Percentiles rank a stretch among this genome's conserved stretches.
phyloP scores from a whole-genome alignment of 2,797 vertebrate species.

The Mormyrus hasselquistii region DNA sequence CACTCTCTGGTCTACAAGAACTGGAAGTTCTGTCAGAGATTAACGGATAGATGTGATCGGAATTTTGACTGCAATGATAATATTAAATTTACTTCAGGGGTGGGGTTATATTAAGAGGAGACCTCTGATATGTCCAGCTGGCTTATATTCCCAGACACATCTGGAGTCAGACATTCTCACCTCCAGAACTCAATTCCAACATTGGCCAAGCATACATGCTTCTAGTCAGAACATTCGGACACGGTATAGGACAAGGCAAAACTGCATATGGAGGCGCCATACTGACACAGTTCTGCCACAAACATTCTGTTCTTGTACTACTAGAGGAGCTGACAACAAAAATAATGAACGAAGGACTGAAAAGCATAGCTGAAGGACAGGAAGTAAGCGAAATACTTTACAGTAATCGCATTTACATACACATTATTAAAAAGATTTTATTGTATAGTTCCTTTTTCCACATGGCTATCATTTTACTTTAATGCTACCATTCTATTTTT shows the following conservation, averaged over 20 bases:
- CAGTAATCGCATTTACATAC: background rate
- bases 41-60: background rate
- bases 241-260: background rate
- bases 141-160: constrained; percentile 15
- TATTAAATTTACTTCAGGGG: background rate
- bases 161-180: background rate
- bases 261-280: background rate
- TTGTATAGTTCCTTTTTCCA: background rate
- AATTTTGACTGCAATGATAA: constrained; percentile 1
- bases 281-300: background rate
- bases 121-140: constrained; percentile 12
- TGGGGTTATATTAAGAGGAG: background rate
- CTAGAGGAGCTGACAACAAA: background rate
- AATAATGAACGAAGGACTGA: background rate
- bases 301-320: background rate
- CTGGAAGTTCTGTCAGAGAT: background rate
- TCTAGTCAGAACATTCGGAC: background rate
- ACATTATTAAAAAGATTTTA: background rate
- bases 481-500: background rate
- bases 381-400: background rate
- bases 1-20: background rate
- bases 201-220: background rate
- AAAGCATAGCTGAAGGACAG: background rate
- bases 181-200: background rate
- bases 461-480: background rate